Evolutionary conservation across 2,113 vertebrate genomes (phyloP).

Genomic region (Oncorhynchus mykiss): DNA sequence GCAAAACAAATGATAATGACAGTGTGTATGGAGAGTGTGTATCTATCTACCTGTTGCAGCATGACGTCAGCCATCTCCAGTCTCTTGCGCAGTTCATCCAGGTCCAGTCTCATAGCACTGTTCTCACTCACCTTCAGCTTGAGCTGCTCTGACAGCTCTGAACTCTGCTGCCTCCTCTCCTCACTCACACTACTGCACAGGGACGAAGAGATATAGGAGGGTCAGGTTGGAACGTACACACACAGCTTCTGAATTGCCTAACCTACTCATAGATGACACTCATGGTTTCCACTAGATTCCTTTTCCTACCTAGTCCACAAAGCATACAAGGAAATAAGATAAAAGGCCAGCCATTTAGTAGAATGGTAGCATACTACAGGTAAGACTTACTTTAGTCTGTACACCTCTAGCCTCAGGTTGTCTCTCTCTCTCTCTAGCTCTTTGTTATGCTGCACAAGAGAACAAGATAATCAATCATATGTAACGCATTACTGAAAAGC

Average conservation of each 20-base stretch:
- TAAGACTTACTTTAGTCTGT: slow-evolving; percentile 85
- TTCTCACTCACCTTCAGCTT: slow-evolving; percentile 76
- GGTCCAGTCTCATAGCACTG: slow-evolving; percentile 70
- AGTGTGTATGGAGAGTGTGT: neutral
- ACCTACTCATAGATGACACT: no score
- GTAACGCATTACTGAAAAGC: neutral
- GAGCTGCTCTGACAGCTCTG: slow-evolving; percentile 86
- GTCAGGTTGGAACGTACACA: neutral
- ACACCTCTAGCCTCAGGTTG: slow-evolving; percentile 81
- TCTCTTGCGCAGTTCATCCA: slow-evolving; percentile 87
- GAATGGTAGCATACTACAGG: slow-evolving; percentile 8
- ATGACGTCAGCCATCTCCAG: slow-evolving; percentile 92
- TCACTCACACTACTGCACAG: slow-evolving; percentile 80
- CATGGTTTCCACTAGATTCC: slow-evolving; percentile 36
- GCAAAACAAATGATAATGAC: neutral
- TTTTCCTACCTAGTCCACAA: slow-evolving; percentile 45
- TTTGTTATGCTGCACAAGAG: slow-evolving; percentile 81
- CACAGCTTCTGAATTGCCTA: no score
- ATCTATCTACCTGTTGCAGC: slow-evolving; percentile 88
- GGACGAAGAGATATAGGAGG: neutral
- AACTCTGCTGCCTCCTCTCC: slow-evolving; percentile 87
- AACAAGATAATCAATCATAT: neutral
- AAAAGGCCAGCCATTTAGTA: neutral
- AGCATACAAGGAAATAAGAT: neutral
- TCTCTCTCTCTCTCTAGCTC: slow-evolving; percentile 91